A percentile compares a stretch with the other conserved stretches of the same genome.
These are phyloP conservation scores for Bicyclus anynana DNA, from an alignment of 1,140 invertebrate species.

Conservation along the genomic window DNA sequence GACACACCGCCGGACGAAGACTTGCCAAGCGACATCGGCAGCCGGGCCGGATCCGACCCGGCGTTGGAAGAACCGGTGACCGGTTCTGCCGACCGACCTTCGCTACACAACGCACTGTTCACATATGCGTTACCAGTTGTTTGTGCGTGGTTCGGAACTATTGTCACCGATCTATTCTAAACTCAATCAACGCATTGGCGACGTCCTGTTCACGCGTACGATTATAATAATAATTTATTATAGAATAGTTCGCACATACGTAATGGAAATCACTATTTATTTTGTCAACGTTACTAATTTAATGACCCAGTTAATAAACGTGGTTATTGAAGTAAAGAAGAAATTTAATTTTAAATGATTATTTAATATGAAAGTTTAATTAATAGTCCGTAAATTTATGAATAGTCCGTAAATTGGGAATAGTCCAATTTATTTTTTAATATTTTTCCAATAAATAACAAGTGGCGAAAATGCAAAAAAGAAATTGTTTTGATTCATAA, in stretches of 20 bases:
- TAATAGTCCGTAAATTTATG: not conserved
- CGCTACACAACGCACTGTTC: conserved; percentile 81
- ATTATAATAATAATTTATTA: conserved; percentile 15
- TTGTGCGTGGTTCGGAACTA: conserved; percentile 89
- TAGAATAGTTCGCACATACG: conserved; percentile 8
- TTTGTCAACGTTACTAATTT: not conserved
- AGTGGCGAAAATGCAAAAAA: too few species aligned
- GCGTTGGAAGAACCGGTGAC: conserved; percentile 32
- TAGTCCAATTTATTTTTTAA: too few species aligned
- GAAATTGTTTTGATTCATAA: too few species aligned
- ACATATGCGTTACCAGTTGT: conserved; percentile 88
- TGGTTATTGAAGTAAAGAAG: not conserved
- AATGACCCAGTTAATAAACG: not conserved
- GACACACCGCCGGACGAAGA: conserved; percentile 14
- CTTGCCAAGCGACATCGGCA: conserved; percentile 6
- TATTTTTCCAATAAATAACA: too few species aligned
- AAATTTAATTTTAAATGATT: not conserved
- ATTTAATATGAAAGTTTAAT: too few species aligned
- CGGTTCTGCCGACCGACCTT: conserved; percentile 64
- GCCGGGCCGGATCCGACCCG: conserved; percentile 14
- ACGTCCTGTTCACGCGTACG: conserved; percentile 11
- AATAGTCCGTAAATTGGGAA: not conserved
- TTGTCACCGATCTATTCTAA: conserved; percentile 89
- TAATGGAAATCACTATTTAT: conserved; percentile 4
- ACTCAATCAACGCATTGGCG: conserved; percentile 72